Evolutionary conservation across 1,140 invertebrate species (phyloP).

Genomic region (Spodoptera frugiperda): DNA sequence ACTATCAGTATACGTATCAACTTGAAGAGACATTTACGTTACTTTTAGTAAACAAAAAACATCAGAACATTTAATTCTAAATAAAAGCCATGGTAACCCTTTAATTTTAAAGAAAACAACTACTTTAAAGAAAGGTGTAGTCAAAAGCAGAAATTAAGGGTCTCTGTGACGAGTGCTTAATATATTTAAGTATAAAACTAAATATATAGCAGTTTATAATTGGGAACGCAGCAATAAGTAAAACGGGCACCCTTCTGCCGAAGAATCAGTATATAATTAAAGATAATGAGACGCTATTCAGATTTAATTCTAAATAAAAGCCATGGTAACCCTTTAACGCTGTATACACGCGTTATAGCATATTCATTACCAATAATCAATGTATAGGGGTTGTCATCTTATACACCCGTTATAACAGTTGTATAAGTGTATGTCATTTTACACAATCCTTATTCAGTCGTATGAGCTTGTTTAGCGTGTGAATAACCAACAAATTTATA

Average conservation of each 20-base stretch:
- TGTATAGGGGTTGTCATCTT: too few relatives aligned
- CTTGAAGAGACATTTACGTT: neutral
- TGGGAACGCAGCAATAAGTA: slow-evolving; percentile 54
- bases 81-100: neutral
- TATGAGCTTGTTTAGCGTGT: too few relatives aligned
- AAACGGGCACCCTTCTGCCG: slow-evolving; percentile 61
- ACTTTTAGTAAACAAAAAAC: too few relatives aligned
- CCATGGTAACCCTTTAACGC: neutral
- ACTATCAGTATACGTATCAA: too few relatives aligned
- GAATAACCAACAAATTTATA: too few relatives aligned
- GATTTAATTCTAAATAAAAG: slow-evolving; percentile 43
- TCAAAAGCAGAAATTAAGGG: slow-evolving; percentile 21
- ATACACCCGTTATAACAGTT: too few relatives aligned
- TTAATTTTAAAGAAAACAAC: neutral
- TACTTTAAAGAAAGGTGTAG: slow-evolving; percentile 9
- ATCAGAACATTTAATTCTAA: too few relatives aligned
- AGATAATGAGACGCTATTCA: slow-evolving; percentile 85
- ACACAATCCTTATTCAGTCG: too few relatives aligned
- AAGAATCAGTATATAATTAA: slow-evolving; percentile 84
- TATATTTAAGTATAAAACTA: slow-evolving; percentile 46
- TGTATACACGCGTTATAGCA: too few relatives aligned
- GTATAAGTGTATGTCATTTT: too few relatives aligned
- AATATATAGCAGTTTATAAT: slow-evolving; percentile 46
- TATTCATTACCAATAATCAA: too few relatives aligned
- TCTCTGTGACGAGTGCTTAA: slow-evolving; percentile 28